Percentiles rank a stretch among this genome's conserved stretches.
These are phyloP conservation scores for Gallirallus australis DNA, from an alignment of 2,797 vertebrate genomes.

Conservation along the genomic window DNA sequence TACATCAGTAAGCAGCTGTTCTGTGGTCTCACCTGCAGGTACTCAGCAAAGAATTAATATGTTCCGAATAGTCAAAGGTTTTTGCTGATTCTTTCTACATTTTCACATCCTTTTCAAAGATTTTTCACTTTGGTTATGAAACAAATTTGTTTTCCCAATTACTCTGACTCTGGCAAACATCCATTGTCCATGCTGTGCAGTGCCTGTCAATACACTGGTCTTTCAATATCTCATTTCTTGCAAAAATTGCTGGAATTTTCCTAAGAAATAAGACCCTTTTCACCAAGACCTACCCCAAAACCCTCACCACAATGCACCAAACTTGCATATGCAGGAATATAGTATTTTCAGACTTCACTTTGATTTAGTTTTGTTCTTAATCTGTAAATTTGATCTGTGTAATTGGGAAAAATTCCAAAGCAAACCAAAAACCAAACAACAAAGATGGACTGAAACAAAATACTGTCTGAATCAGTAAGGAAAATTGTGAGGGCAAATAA, in stretches of 20 bases:
- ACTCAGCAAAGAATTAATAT: neutral
- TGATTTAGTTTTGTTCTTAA: neutral
- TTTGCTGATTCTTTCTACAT: neutral
- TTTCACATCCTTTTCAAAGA: neutral
- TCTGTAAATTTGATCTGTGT: neutral
- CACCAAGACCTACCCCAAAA: neutral
- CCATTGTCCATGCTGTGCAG: neutral
- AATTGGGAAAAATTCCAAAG: neutral
- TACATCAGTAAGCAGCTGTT: neutral
- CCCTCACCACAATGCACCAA: neutral
- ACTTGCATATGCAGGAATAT: neutral
- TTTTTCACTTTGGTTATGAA: neutral
- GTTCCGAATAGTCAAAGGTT: neutral
- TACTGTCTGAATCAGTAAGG: constrained; percentile 1
- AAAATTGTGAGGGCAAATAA: neutral
- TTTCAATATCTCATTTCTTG: neutral
- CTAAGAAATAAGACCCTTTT: neutral
- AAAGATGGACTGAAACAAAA: constrained; percentile 36
- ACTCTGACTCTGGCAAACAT: constrained; percentile 8
- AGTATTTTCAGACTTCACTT: neutral
- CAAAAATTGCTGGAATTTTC: neutral
- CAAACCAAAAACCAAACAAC: neutral
- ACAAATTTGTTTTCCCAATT: neutral
- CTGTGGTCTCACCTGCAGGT: neutral
- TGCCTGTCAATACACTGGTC: neutral